Evolutionary conservation across 2,888 invertebrate genomes (phyloP), one percentile per base, ranked within the genome.

Genomic region (Miltochrista miniata): DNA sequence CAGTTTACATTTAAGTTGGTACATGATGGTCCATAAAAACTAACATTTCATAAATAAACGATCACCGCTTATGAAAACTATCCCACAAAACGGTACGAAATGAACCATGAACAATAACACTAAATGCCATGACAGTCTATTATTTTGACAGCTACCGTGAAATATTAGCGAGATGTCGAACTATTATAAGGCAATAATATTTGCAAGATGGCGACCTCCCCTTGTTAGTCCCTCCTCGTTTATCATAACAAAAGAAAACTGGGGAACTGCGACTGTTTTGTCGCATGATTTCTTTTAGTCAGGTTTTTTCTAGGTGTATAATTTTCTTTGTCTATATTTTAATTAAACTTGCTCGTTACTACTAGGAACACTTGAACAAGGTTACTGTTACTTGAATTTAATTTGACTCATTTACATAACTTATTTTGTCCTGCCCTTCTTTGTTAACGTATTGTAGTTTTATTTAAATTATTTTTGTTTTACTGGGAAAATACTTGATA

Each of bases 131-230:
- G 59, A 51, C 31, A 43, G 34, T n/a, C 57, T 56, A 69, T 76
- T 71, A 78, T 65, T 58, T 61, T 54, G 15, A 38, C 24, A 68
- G 72, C 59, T n/a, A 9, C 29, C 43, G 29, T 49, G 39, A 15
- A 44, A 39, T 44, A 39, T 49, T 38, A 14, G 18, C 14, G 30
- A 41, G 40, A 70, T 48, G 60, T 54, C 15, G 40, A 36, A 15
- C 57, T 55, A 69, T 78, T 72, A 78, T 68, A 60, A 62, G 56
- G 68, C 74, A 59, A 76, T 77, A 74, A 81, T 76, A 74, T 76
- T 74, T 70, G 70, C 70, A 69, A 72, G 74, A 76, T 69, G 71
- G 57, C 59, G 33, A 58, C 38, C 63, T 49, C 65, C 67, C 63
- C 69, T 63, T 61, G 40, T 57, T 49, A 13, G 13, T 35, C 35